These are phyloP conservation scores for Pseudomyrmex cubaensis DNA, from an alignment of 1,140 invertebrate genomes.

Conservation along the genomic window DNA sequence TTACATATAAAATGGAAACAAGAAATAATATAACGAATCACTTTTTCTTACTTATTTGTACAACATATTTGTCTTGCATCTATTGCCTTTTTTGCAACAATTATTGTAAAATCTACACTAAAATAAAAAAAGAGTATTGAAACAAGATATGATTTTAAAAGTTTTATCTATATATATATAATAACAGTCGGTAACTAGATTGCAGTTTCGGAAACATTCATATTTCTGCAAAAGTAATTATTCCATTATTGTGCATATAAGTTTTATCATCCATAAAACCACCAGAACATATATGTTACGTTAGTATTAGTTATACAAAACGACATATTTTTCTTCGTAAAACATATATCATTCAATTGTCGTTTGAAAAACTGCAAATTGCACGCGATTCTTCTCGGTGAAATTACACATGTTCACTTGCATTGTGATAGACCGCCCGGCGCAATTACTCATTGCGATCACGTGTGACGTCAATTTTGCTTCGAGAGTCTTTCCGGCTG, in stretches of 20 bases:
- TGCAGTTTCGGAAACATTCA: neutral
- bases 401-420: conserved; percentile 14
- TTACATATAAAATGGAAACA: too few species aligned
- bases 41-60: neutral
- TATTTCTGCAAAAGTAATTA: neutral
- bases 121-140: conserved; percentile 1
- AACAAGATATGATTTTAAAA: neutral
- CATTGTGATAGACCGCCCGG: neutral
- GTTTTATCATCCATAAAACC: neutral
- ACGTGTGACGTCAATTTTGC: conserved; percentile 33
- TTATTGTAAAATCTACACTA: neutral
- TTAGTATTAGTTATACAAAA: neutral
- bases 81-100: neutral
- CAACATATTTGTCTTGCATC: neutral
- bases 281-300: neutral
- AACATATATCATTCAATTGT: neutral
- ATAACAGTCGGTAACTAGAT: neutral
- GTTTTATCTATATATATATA: too few species aligned
- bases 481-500: neutral
- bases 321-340: neutral
- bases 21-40: neutral
- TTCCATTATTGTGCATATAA: neutral
- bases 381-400: neutral
- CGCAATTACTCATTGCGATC: conserved; percentile 40
- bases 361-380: neutral